phyloP scores from a whole-genome alignment of 2,113 vertebrate genomes.

The Bombycilla garrulus region DNA sequence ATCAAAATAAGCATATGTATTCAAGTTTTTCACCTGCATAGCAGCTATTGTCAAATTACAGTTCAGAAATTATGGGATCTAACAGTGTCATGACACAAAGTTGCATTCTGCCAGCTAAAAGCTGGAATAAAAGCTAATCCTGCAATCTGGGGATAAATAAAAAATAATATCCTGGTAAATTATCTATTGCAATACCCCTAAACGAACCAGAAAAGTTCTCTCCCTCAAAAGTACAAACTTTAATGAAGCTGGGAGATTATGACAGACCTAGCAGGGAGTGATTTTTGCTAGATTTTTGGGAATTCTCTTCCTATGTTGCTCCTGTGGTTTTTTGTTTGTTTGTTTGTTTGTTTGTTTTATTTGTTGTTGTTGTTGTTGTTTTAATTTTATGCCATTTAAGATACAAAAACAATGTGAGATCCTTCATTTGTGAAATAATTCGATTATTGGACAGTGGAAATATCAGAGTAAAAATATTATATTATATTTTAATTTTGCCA shows the following conservation, averaged over 20 bases:
- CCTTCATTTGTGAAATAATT: neutral
- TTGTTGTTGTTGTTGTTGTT: too few relatives aligned
- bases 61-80: neutral
- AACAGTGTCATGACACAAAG: neutral
- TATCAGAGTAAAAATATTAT: neutral
- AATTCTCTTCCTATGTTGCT: neutral
- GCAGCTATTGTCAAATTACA: neutral
- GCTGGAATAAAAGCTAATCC: neutral
- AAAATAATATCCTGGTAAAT: neutral
- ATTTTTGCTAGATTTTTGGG: neutral
- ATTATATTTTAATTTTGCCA: neutral
- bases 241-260: neutral
- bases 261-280: rapidly evolving
- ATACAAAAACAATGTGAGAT: neutral
- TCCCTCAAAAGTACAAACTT: neutral
- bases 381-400: neutral
- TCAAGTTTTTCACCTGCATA: neutral
- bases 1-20: neutral
- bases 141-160: neutral
- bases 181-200: neutral
- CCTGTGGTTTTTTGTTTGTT: neutral
- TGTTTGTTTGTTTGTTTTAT: too few relatives aligned
- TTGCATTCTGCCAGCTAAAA: neutral
- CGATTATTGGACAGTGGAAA: neutral
- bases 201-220: rapidly evolving